Evolutionary conservation across 2,888 invertebrate genomes (phyloP).

Genomic region (Aleiodes leptofemur): DNA sequence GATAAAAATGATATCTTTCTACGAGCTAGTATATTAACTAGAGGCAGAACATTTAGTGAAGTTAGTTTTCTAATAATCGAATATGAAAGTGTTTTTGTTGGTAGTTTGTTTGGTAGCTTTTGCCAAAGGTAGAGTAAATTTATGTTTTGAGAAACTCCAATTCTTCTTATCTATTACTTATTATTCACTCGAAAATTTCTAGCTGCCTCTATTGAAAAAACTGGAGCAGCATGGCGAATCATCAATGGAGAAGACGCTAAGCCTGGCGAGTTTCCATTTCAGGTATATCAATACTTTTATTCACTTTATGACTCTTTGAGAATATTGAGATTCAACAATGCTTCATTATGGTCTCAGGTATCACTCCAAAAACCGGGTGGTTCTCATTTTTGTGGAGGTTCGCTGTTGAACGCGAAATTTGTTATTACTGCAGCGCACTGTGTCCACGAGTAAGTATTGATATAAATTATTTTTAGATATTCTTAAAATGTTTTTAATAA

Average conservation of each 20-base stretch:
- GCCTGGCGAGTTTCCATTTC: constrained; percentile 64
- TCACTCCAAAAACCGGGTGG: constrained; percentile 53
- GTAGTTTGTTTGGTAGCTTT: neutral
- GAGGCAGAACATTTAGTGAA: neutral
- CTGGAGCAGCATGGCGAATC: constrained; percentile 26
- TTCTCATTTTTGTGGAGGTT: constrained; percentile 62
- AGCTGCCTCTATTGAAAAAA: neutral
- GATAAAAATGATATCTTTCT: neutral
- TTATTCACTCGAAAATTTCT: neutral
- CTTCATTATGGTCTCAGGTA: constrained; percentile 53
- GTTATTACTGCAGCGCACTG: constrained; percentile 66
- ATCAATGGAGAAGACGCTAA: constrained; percentile 58
- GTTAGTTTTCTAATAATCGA: neutral
- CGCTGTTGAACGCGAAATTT: constrained; percentile 55
- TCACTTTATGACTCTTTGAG: neutral
- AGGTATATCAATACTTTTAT: constrained; percentile 53
- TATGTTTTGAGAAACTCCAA: neutral
- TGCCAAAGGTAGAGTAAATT: neutral
- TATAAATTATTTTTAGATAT: too few relatives aligned
- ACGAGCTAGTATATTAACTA: neutral
- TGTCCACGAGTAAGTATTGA: too few relatives aligned
- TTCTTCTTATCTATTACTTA: neutral
- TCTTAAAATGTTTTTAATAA: neutral
- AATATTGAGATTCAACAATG: constrained; percentile 57
- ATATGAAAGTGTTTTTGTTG: neutral